These are phyloP conservation scores for Hybos culiciformis DNA, from an alignment of 2,888 invertebrate species.

Conservation along the genomic window DNA sequence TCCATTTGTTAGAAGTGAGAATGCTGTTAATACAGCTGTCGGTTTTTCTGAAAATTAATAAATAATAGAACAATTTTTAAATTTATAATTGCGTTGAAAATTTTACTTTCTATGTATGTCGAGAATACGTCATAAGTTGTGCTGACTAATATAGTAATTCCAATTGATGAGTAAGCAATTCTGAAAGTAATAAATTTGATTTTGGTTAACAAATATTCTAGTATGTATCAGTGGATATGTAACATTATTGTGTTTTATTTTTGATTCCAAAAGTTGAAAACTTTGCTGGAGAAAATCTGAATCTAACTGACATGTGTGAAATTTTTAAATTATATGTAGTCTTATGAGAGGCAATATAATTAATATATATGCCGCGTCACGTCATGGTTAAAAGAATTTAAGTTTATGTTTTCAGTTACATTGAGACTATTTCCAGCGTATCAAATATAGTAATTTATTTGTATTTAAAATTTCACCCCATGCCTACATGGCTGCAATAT, in stretches of 20 bases:
- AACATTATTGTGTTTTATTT: neutral
- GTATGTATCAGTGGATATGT: neutral
- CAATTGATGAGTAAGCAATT: conserved; percentile 2
- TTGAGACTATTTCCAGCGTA: neutral
- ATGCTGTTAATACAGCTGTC: conserved; percentile 1
- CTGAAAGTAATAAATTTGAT: neutral
- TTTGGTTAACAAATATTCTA: neutral
- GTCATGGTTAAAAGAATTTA: too few species aligned
- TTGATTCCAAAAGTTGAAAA: neutral
- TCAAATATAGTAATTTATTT: neutral
- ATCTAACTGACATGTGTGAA: neutral
- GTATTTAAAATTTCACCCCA: neutral
- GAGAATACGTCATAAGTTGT: neutral
- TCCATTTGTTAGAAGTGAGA: conserved; percentile 9
- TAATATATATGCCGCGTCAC: too few species aligned
- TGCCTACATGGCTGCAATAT: conserved; percentile 13
- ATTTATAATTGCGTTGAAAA: neutral
- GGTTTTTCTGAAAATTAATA: neutral
- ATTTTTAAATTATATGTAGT: neutral
- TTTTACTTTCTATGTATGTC: neutral
- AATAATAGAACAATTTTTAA: neutral
- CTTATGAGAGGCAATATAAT: neutral
- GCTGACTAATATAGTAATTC: neutral
- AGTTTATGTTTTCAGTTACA: neutral
- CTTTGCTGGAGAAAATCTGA: neutral